Percentiles rank a stretch among this genome's conserved stretches.
These are phyloP conservation scores for Drosophila neotestacea DNA, from an alignment of 2,888 invertebrate species.

Conservation along the genomic window DNA sequence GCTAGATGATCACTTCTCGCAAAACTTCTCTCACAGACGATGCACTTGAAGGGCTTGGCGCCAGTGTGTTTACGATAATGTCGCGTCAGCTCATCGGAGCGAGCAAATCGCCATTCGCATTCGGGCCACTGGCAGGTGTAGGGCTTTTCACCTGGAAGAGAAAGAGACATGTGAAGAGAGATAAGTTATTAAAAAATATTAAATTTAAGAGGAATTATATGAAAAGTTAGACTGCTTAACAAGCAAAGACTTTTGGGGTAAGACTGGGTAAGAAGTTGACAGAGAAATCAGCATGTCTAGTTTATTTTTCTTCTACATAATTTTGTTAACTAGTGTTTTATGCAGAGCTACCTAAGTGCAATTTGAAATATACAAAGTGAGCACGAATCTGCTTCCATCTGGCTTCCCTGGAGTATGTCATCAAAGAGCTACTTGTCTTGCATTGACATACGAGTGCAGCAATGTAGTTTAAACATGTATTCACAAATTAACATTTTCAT, in stretches of 20 bases:
- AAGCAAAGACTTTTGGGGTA: no score
- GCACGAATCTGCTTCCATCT: slow-evolving; percentile 1
- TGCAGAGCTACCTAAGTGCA: slow-evolving; percentile 5
- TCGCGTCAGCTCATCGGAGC: slow-evolving; percentile 97
- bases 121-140: slow-evolving; percentile 99
- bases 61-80: slow-evolving; percentile 99
- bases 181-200: neutral
- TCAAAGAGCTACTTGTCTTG: slow-evolving; percentile 57
- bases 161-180: slow-evolving; percentile 18
- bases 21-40: slow-evolving; percentile 97
- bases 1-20: slow-evolving; percentile 98
- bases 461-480: slow-evolving; percentile 38
- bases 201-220: neutral
- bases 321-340: slow-evolving; percentile 7
- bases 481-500: slow-evolving; percentile 71
- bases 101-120: slow-evolving; percentile 98
- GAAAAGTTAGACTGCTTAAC: neutral
- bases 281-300: neutral
- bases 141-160: slow-evolving; percentile 95
- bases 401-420: slow-evolving; percentile 32
- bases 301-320: neutral
- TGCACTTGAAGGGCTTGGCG: slow-evolving; percentile 98
- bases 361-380: slow-evolving; percentile 4
- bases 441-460: slow-evolving; percentile 27
- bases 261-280: neutral